phyloP scores from a whole-genome alignment of 2,888 invertebrate genomes.

The Nebria brevicollis region DNA sequence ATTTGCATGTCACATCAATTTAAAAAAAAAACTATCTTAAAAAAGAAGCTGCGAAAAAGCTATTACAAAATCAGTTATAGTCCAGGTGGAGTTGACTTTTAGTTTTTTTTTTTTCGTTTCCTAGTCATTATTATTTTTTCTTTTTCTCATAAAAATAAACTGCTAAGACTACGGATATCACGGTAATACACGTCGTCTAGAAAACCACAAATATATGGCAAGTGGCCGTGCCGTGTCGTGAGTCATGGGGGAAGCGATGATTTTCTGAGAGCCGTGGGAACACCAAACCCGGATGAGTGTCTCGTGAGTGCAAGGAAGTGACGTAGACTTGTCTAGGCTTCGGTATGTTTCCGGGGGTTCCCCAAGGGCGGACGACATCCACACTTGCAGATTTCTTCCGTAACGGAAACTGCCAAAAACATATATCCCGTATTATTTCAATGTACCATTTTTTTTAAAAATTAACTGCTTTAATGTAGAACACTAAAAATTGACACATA shows the following conservation, averaged over 20 bases:
- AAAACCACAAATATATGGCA: neutral
- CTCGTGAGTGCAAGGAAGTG: slow-evolving; percentile 42
- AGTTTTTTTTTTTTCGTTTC: neutral
- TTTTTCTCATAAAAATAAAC: neutral
- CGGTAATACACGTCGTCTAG: neutral
- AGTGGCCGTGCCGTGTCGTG: neutral
- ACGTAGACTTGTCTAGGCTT: slow-evolving; percentile 42
- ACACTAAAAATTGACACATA: neutral
- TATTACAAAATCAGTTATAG: neutral
- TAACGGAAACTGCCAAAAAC: neutral
- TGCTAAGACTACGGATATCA: neutral
- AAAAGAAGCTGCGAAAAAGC: too few species aligned
- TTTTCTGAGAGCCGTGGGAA: slow-evolving; percentile 34
- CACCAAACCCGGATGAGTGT: slow-evolving; percentile 19
- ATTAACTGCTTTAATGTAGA: neutral
- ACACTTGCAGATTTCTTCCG: slow-evolving; percentile 17
- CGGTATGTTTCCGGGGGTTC: slow-evolving; percentile 38
- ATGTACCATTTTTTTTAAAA: neutral
- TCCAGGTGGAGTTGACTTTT: neutral
- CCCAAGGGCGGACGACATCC: slow-evolving; percentile 25
- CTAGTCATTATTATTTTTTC: neutral
- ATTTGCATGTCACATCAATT: too few species aligned
- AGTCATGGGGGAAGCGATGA: neutral
- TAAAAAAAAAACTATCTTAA: too few species aligned
- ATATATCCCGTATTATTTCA: neutral